A percentile compares a stretch with the other conserved stretches of the same genome.
These are phyloP conservation scores for Gymnarchus niloticus DNA, from an alignment of 2,113 vertebrate genomes.

Conservation along the genomic window DNA sequence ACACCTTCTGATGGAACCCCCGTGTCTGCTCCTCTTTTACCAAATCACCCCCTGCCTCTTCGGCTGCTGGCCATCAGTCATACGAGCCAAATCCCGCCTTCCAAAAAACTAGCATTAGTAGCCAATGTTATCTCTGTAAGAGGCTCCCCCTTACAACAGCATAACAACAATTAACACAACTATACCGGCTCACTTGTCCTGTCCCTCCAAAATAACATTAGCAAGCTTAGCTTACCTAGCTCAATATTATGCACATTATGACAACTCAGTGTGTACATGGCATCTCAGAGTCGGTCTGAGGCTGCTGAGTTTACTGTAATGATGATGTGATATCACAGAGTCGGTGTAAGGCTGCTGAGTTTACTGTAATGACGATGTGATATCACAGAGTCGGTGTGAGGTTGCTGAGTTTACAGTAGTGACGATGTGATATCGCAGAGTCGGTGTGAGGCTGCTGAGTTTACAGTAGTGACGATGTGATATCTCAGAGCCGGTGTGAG, in stretches of 20 bases:
- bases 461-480: too few relatives aligned
- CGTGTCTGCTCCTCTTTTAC: not conserved
- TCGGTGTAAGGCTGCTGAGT: too few relatives aligned
- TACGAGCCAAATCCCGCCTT: not conserved
- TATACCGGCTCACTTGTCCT: not conserved
- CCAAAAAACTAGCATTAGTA: not conserved
- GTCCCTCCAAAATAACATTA: not conserved
- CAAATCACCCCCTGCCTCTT: not conserved
- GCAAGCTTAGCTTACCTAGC: not conserved
- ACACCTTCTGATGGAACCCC: not conserved
- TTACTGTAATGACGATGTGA: too few relatives aligned
- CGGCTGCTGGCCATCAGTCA: not conserved
- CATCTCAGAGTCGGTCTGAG: too few relatives aligned
- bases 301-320: too few relatives aligned
- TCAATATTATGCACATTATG: not conserved
- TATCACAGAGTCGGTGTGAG: not conserved
- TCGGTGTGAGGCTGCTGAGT: not conserved
- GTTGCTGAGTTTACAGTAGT: too few relatives aligned
- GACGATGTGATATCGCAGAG: not conserved
- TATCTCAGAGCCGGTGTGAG: not conserved
- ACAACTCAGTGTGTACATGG: not conserved
- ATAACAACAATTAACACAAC: not conserved
- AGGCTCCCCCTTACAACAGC: not conserved
- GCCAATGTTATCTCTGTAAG: not conserved
- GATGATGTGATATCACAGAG: too few relatives aligned